Conservation (phyloP, 2,113 vertebrate genomes). For the Gymnobelideus leadbeateri region DNA sequence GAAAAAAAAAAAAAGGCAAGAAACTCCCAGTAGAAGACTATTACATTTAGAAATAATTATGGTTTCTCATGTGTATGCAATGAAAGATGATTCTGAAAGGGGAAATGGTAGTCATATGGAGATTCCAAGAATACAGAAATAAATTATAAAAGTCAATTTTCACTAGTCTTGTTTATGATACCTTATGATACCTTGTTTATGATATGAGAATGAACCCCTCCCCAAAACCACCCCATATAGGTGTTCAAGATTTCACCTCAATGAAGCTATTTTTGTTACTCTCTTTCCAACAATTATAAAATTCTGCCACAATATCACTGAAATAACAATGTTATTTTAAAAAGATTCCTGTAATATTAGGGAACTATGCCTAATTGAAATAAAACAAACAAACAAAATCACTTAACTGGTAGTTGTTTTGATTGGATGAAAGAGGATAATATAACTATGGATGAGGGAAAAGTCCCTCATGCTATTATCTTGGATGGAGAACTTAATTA, state of each 20-base stretch:
- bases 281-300: constrained; percentile 13
- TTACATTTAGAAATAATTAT: background rate
- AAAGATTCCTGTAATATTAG: constrained; percentile 32
- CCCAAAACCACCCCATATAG: constrained; percentile 18
- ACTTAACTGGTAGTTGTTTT: constrained; percentile 46
- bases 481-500: constrained; percentile 55
- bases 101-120: background rate
- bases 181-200: background rate
- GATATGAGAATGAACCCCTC: background rate
- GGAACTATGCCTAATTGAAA: constrained; percentile 14
- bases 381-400: constrained; percentile 22
- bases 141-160: constrained; percentile 19
- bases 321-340: constrained; percentile 1
- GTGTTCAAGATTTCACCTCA: constrained; percentile 37
- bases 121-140: constrained; percentile 32
- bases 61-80: background rate
- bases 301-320: background rate
- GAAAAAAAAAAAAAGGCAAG: constrained; percentile 23
- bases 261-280: background rate
- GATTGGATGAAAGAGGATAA: constrained; percentile 39
- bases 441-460: constrained; percentile 29
- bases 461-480: constrained; percentile 47
- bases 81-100: constrained; percentile 37
- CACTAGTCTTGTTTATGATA: constrained; percentile 36
- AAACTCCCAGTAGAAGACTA: constrained; percentile 21